Evolutionary conservation across 1,140 invertebrate species (phyloP).

Genomic region (Philotrypesis tridentata): DNA sequence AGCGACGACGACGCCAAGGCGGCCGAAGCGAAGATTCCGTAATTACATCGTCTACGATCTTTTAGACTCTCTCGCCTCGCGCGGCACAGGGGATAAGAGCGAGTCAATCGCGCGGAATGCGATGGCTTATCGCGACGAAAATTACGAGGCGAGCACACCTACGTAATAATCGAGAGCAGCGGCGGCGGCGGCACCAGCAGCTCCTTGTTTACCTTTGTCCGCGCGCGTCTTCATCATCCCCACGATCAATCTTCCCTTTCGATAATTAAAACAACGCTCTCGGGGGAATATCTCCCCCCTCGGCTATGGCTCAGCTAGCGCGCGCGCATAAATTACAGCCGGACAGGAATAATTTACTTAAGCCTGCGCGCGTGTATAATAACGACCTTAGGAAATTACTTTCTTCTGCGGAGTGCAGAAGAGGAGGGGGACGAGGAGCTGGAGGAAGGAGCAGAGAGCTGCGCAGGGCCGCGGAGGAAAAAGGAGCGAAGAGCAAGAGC

Average conservation of each 20-base stretch:
- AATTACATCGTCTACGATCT: neutral
- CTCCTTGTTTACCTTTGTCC: slow-evolving; percentile 13
- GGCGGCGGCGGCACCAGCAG: too few relatives aligned
- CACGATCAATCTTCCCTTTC: slow-evolving; percentile 2
- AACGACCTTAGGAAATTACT: slow-evolving; percentile 25
- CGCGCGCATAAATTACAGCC: slow-evolving; percentile 16
- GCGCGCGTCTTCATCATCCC: neutral
- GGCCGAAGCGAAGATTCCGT: neutral
- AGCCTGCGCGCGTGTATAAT: neutral
- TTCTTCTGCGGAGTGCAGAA: slow-evolving; percentile 2
- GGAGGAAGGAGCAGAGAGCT: neutral
- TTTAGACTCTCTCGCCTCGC: too few relatives aligned
- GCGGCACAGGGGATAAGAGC: neutral
- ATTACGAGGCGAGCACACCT: neutral
- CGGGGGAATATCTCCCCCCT: neutral
- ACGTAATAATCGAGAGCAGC: neutral
- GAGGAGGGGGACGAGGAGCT: too few relatives aligned
- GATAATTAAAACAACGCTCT: slow-evolving; percentile 31
- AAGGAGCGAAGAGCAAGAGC: neutral
- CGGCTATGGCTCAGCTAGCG: neutral
- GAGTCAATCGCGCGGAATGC: neutral
- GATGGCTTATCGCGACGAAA: neutral
- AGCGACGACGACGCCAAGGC: neutral
- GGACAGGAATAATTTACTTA: slow-evolving; percentile 13
- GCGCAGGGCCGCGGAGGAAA: too few relatives aligned